phyloP scores from a whole-genome alignment of 1,140 invertebrate species.

The Panagrolaimus sp. region DNA sequence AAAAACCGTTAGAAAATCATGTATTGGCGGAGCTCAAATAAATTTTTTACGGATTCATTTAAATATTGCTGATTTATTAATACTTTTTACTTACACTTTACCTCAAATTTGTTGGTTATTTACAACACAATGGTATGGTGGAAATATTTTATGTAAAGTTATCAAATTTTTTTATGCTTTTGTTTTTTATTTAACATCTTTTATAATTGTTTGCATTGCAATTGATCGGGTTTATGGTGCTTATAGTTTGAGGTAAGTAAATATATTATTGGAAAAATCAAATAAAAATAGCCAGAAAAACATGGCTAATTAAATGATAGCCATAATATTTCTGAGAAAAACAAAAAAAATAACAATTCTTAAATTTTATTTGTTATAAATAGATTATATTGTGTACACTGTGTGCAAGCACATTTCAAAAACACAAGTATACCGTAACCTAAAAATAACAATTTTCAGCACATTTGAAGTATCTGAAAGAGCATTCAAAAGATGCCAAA shows the following conservation, averaged over 20 bases:
- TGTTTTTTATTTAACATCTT: slow-evolving; percentile 55
- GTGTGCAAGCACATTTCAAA: too few species aligned
- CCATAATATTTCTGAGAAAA: too few species aligned
- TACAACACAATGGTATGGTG: slow-evolving; percentile 48
- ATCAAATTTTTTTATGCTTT: slow-evolving; percentile 57
- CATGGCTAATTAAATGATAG: too few species aligned
- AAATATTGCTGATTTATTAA: slow-evolving; percentile 52
- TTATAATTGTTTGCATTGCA: slow-evolving; percentile 55
- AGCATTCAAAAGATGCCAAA: slow-evolving; percentile 39
- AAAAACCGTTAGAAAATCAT: too few species aligned
- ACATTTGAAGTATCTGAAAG: slow-evolving; percentile 36
- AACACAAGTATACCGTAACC: too few species aligned
- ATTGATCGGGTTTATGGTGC: slow-evolving; percentile 52
- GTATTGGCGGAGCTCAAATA: slow-evolving; percentile 27
- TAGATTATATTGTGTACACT: too few species aligned
- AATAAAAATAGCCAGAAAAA: too few species aligned
- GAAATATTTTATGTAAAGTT: slow-evolving; percentile 50
- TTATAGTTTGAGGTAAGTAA: slow-evolving; percentile 46
- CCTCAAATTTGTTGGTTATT: slow-evolving; percentile 55
- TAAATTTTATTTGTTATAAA: too few species aligned
- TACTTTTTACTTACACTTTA: slow-evolving; percentile 51
- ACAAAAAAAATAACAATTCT: too few species aligned
- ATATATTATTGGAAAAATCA: too few species aligned
- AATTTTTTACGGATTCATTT: slow-evolving; percentile 47
- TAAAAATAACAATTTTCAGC: slow-evolving; percentile 32